Evolutionary conservation across 2,888 invertebrate genomes (phyloP), one percentile per base, ranked within the genome.

Genomic region (Polydrusus pterygomalis): DNA sequence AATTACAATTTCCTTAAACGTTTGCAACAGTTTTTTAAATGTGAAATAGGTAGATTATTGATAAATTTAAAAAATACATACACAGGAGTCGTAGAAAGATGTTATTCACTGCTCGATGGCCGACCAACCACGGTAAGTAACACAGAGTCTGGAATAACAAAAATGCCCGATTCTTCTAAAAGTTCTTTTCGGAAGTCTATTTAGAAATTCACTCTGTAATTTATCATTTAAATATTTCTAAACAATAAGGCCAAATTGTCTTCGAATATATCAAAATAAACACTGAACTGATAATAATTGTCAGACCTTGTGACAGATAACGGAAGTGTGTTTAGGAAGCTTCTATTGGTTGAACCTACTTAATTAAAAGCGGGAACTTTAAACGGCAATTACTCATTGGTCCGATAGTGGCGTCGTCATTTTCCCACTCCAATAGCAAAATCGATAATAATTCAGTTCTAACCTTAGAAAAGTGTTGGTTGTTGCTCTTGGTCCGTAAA

Each of bases 101-200:
- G 91, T 91, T 91, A 89, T 90, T 87, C 90, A 91, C 90, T 89
- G 89, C 90, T 90, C 91, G 91, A 92, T 92, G 92, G 92, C 92
- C 90, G 92, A 91, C 91, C 90, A 90, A 92, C 91, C 91, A 92
- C 91, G 89, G 88, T 89, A 89, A 88, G 88, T 90, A 91, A 91
- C 85, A 88, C 79, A 81, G 34, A 77, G 69, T 79, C 81, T 79
- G 51, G 70, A 73, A 25, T 34, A 64, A 49, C 43, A 40, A 62
- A 40, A 47, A 49, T 63, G 40, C 58, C 40, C 47, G 43, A 47
- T n/a, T 15, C 17, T 9, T 17, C 2, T 13, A 56, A 62, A 70
- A 51, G 18, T 17, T 60, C 18, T 18, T 11, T 51, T 51, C 2
- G 6, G 34, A 3, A 45, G 9, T 38, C 3, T 11, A 30, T 20